Evolutionary conservation across 92 coral and sea anemone species (phyloP).

Genomic region (Palythoa heliodiscus): DNA sequence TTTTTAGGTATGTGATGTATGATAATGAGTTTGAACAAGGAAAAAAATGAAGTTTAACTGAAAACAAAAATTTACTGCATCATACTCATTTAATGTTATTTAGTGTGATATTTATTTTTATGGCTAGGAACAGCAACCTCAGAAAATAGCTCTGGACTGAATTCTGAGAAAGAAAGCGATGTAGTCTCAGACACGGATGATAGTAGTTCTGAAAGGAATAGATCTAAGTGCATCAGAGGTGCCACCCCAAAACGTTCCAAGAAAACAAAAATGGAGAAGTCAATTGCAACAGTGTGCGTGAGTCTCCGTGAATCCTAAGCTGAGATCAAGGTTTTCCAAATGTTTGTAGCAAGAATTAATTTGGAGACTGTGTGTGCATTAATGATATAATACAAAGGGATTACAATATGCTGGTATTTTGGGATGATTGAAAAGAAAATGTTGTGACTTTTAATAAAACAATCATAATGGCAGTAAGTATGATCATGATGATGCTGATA

Average conservation of each 20-base stretch:
- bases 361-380: background rate
- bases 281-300: background rate
- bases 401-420: background rate
- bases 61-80: background rate
- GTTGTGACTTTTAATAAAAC: conserved; percentile 1
- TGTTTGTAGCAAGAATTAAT: conserved; percentile 16
- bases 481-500: conserved; percentile 12
- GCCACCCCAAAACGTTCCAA: too few relatives aligned
- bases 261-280: background rate
- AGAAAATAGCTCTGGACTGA: background rate
- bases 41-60: background rate
- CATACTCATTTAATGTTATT: conserved; percentile 32
- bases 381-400: background rate
- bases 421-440: background rate
- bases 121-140: conserved; percentile 2
- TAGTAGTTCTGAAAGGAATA: too few relatives aligned
- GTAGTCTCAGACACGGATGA: background rate
- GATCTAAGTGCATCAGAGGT: too few relatives aligned
- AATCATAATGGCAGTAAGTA: background rate
- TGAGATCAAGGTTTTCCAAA: conserved; percentile 35
- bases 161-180: background rate
- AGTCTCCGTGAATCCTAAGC: background rate
- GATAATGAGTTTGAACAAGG: conserved; percentile 32
- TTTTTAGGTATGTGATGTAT: conserved; percentile 43
- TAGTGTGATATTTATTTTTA: background rate